These are phyloP conservation scores for Eulithis testata DNA, from an alignment of 2,888 invertebrate genomes.

Conservation along the genomic window DNA sequence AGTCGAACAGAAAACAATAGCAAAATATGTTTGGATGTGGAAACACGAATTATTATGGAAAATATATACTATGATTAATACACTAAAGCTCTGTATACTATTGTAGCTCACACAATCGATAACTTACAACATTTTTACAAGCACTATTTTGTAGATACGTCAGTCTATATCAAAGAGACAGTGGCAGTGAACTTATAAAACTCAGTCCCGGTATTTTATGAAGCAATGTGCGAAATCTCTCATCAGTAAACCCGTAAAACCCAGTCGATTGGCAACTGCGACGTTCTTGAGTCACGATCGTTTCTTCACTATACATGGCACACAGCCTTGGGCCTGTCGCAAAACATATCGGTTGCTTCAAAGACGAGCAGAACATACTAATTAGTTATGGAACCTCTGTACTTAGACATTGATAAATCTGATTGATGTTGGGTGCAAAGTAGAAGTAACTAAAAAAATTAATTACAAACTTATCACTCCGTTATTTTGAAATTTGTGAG, in stretches of 20 bases:
- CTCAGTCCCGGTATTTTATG: slow-evolving; percentile 3
- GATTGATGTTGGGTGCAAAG: too few species aligned
- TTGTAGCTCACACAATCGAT: background rate
- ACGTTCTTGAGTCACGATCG: slow-evolving; percentile 45
- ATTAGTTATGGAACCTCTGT: slow-evolving; percentile 35
- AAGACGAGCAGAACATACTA: slow-evolving; percentile 46
- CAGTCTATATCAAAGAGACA: background rate
- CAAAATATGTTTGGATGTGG: too few species aligned
- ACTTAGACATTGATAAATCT: background rate
- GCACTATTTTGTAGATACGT: background rate
- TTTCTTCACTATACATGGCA: slow-evolving; percentile 46
- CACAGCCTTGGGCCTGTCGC: slow-evolving; percentile 59
- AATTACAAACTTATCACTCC: too few species aligned
- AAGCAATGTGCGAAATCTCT: slow-evolving; percentile 13
- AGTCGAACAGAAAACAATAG: too few species aligned
- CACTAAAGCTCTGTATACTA: too few species aligned
- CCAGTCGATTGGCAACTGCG: slow-evolving; percentile 25
- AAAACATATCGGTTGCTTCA: slow-evolving; percentile 41
- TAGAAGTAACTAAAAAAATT: too few species aligned
- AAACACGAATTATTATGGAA: too few species aligned
- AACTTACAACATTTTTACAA: background rate
- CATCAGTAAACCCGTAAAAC: slow-evolving; percentile 27
- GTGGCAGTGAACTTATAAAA: slow-evolving; percentile 10
- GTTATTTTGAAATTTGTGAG: too few species aligned
- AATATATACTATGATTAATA: too few species aligned